phyloP scores from a whole-genome alignment of 2,797 vertebrate genomes.

The Malacoraja senta region DNA sequence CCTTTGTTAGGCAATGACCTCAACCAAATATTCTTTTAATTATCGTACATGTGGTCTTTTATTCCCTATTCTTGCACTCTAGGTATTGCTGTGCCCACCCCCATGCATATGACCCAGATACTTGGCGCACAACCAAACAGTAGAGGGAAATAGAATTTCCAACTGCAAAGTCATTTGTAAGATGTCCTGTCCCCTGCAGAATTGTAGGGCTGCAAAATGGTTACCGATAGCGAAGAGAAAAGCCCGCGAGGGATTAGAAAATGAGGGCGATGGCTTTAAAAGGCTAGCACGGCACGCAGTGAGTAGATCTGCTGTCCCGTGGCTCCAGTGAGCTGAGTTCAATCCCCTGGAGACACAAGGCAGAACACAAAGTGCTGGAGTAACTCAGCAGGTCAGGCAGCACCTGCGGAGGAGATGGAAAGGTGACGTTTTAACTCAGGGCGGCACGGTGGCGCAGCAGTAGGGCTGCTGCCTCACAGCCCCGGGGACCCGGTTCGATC shows the following conservation, averaged over 20 bases:
- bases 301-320: too few species aligned
- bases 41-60: not conserved
- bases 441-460: too few species aligned
- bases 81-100: not conserved
- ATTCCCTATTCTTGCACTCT: constrained; percentile 3
- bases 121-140: not conserved
- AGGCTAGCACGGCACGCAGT: not conserved
- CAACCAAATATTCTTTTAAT: constrained; percentile 26
- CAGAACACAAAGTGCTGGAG: too few species aligned
- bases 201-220: not conserved
- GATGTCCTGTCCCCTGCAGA: not conserved
- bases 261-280: not conserved
- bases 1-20: constrained; percentile 2
- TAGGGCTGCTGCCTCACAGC: too few species aligned
- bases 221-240: not conserved
- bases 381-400: too few species aligned
- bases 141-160: not conserved
- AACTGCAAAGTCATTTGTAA: not conserved
- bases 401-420: too few species aligned
- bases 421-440: too few species aligned
- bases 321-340: too few species aligned
- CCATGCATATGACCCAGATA: not conserved
- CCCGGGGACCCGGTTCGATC: too few species aligned
- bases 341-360: too few species aligned
- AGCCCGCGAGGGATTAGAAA: not conserved